Evolutionary conservation across 1,140 invertebrate genomes (phyloP).

Genomic region (Scaptomyza pallida): DNA sequence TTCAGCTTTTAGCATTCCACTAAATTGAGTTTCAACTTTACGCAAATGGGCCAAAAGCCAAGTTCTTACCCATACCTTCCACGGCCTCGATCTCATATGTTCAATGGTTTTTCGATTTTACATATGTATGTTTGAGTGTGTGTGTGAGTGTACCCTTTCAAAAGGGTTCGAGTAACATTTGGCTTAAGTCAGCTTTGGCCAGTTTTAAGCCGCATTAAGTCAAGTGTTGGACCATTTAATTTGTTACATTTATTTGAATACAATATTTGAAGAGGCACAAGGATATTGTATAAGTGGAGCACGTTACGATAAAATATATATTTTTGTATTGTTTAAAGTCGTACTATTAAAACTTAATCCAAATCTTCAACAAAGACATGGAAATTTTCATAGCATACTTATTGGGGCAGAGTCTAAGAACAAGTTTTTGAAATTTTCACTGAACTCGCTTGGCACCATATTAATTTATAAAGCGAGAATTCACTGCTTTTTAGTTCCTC

Average conservation of each 20-base stretch:
- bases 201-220: not conserved
- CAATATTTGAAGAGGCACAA: no score
- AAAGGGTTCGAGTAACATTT: slow-evolving; percentile 2
- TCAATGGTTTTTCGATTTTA: slow-evolving; percentile 5
- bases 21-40: slow-evolving; percentile 72
- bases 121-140: not conserved
- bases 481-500: no score
- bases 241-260: not conserved
- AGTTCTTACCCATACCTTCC: slow-evolving; percentile 1
- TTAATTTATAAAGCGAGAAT: no score
- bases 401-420: not conserved
- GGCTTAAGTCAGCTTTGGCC: not conserved
- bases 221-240: not conserved
- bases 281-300: no score
- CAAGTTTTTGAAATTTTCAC: not conserved
- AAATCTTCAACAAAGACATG: not conserved
- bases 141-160: slow-evolving; percentile 14
- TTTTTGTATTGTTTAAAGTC: no score
- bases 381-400: not conserved
- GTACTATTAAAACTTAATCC: no score
- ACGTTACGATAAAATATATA: no score
- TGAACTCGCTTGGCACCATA: not conserved
- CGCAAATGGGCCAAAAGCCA: slow-evolving; percentile 27
- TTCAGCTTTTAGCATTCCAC: slow-evolving; percentile 58
- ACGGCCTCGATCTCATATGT: not conserved